phyloP scores from a whole-genome alignment of 2,797 vertebrate genomes.

The Lagorchestes hirsutus region DNA sequence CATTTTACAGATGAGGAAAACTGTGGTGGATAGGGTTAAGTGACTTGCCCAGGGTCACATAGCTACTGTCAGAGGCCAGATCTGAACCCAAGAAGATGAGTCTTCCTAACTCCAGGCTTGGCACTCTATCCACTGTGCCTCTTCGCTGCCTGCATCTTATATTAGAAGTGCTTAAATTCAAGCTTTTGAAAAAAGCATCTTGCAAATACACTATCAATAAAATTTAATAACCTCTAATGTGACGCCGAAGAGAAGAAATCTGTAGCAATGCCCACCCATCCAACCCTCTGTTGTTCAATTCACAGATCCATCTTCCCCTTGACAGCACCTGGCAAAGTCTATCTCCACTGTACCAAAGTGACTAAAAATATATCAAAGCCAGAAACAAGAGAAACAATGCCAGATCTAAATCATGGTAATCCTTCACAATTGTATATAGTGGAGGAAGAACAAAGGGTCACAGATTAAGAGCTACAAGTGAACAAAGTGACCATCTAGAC shows the following conservation, averaged over 20 bases:
- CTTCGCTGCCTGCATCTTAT: background rate
- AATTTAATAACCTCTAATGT: background rate
- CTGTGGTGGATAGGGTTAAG: background rate
- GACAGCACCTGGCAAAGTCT: rapidly evolving
- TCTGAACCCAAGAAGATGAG: background rate
- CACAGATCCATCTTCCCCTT: too few relatives aligned
- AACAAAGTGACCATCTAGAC: background rate
- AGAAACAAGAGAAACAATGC: background rate
- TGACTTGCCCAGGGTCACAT: background rate
- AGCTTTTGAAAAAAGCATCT: background rate
- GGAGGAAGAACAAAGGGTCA: background rate
- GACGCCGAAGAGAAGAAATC: background rate
- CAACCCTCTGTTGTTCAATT: background rate
- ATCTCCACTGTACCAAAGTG: background rate
- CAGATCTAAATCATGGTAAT: background rate
- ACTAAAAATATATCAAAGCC: background rate
- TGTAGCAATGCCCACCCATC: background rate
- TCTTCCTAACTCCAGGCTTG: background rate
- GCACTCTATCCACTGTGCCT: too few relatives aligned
- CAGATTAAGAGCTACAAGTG: background rate
- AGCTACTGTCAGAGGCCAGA: background rate
- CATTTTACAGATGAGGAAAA: background rate
- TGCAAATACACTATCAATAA: background rate
- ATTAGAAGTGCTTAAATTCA: background rate
- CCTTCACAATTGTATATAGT: background rate